A percentile compares a stretch with the other conserved stretches of the same genome.
These are phyloP conservation scores for Geophilus truncorum DNA, from an alignment of 2,888 invertebrate genomes.

Conservation along the genomic window DNA sequence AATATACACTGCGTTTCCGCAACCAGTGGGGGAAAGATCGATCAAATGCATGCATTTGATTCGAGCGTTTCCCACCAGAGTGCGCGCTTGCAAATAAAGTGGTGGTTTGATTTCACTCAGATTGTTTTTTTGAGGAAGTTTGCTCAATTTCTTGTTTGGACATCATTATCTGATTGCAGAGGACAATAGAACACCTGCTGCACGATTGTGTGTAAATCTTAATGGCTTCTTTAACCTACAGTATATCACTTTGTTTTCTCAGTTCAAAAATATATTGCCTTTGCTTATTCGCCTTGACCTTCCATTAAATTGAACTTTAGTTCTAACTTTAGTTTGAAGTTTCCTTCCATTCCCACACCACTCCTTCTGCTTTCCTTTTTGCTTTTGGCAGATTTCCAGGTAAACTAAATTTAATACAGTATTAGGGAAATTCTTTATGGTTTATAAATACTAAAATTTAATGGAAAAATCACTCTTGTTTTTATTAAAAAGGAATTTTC, in stretches of 20 bases:
- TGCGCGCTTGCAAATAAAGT: background rate
- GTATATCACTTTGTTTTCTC: background rate
- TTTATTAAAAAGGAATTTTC: background rate
- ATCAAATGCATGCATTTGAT: background rate
- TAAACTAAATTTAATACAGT: slow-evolving; percentile 1
- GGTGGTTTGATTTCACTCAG: background rate
- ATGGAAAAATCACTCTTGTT: background rate
- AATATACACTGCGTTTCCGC: background rate
- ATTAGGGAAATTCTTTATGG: background rate
- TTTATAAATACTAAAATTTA: background rate
- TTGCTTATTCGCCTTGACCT: background rate
- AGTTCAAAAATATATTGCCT: background rate
- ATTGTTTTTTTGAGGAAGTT: no score
- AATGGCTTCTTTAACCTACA: slow-evolving; percentile 1
- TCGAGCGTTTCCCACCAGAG: background rate
- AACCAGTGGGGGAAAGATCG: background rate
- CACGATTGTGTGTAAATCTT: background rate
- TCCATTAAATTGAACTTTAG: background rate
- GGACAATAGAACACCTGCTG: background rate
- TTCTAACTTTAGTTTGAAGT: background rate
- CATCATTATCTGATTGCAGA: background rate
- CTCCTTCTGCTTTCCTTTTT: background rate
- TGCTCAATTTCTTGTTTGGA: background rate
- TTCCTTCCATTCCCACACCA: background rate
- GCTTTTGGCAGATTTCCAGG: background rate